These are phyloP conservation scores for Sycobia sp. DNA, from an alignment of 1,140 invertebrate species.

Conservation along the genomic window DNA sequence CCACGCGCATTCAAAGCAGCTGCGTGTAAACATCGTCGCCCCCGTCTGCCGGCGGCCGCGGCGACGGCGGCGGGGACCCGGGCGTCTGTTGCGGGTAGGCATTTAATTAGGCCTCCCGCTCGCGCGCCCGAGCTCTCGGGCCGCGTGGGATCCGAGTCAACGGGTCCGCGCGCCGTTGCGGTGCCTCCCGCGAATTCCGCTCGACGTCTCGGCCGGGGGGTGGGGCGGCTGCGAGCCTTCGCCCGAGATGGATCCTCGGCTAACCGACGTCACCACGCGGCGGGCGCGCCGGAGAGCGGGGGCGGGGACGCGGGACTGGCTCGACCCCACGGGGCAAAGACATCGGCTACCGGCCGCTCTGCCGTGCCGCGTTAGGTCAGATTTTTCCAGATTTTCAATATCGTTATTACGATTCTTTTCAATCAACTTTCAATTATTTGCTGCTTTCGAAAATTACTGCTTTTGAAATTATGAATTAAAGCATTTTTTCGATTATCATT, in stretches of 20 bases:
- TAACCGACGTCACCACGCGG: constrained; percentile 31
- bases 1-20: constrained; percentile 27
- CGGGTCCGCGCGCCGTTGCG: background rate
- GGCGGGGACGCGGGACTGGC: background rate
- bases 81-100: constrained; percentile 38
- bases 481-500: too few relatives aligned
- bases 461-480: too few relatives aligned
- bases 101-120: constrained; percentile 45
- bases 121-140: constrained; percentile 33
- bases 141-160: constrained; percentile 43
- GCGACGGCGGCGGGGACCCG: too few relatives aligned
- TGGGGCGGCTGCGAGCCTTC: constrained; percentile 17
- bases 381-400: too few relatives aligned
- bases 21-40: constrained; percentile 18
- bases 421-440: too few relatives aligned
- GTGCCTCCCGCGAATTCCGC: too few relatives aligned
- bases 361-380: too few relatives aligned
- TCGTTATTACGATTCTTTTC: too few relatives aligned
- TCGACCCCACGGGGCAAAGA: too few relatives aligned
- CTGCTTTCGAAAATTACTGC: too few relatives aligned
- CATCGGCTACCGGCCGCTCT: too few relatives aligned
- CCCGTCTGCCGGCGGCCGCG: background rate
- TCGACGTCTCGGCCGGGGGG: background rate
- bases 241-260: constrained; percentile 33
- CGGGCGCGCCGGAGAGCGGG: background rate